Conservation (phyloP, 2,113 vertebrate genomes). For the Lepidothrix coronata region DNA sequence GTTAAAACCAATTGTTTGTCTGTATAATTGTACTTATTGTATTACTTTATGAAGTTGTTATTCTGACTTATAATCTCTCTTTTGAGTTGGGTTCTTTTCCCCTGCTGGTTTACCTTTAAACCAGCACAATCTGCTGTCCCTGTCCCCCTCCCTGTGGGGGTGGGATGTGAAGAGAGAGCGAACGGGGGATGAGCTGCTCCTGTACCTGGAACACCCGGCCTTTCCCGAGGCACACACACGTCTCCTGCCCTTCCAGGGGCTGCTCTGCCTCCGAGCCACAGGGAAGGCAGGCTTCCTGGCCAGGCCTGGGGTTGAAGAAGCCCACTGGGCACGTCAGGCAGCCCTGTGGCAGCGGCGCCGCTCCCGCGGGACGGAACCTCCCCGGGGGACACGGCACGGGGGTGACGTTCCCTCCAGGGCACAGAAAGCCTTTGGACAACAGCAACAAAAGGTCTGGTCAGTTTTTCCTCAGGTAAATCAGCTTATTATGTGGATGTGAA, state of each 20-base stretch:
- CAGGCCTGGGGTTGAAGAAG: slow-evolving; percentile 79
- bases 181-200: not conserved
- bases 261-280: slow-evolving; percentile 83
- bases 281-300: slow-evolving; percentile 72
- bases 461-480: not conserved
- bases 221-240: slow-evolving; percentile 74
- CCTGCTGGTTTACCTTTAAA: too few species aligned
- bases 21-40: too few species aligned
- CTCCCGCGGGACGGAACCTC: slow-evolving; percentile 72
- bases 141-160: not conserved
- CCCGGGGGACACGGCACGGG: slow-evolving; percentile 79
- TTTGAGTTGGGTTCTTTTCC: too few species aligned
- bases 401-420: slow-evolving; percentile 54
- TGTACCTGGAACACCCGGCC: slow-evolving; percentile 86
- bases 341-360: not conserved
- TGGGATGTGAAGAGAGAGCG: not conserved
- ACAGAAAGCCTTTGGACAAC: slow-evolving; percentile 76
- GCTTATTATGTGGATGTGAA: not conserved
- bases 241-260: slow-evolving; percentile 79
- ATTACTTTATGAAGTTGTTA: too few species aligned
- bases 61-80: too few species aligned
- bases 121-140: not conserved
- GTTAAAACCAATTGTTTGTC: too few species aligned
- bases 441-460: not conserved
- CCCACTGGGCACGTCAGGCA: slow-evolving; percentile 80